Base-by-base conservation (phyloP, 2,888 invertebrate species). In the Oscheius myriophilus region DNA sequence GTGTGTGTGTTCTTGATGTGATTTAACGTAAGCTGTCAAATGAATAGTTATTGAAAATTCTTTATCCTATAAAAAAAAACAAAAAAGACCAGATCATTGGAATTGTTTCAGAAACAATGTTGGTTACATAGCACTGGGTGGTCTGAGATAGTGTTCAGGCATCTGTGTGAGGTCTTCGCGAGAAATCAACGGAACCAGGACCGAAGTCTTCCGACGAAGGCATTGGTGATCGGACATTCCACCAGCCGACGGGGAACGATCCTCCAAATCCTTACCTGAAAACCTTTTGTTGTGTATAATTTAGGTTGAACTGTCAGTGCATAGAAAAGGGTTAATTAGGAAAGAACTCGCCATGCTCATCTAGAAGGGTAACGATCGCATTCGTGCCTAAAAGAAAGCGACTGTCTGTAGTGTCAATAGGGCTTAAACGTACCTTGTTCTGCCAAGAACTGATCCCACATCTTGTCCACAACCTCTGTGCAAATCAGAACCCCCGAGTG, bases 361-460 rank as follows among this genome's bases (percentile, higher is more conserved):
- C 61, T 45, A 61, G 61, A 26, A 61, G 61, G 9, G 33, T 61
- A 11, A 61, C 26, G 25, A 61, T 46, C 12, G 61, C 61, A 33
- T 61, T 61, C 26, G 33, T 23, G 18, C 61, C 61, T 61, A 49
- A 26, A 49, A 46, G 33, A 61, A 7, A 21, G 16, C n/a, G n/a
- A n/a, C n/a, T 43, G 46, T 4, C 18, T 46, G 4, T 7, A 46
- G 11, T 3, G 16, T 11, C 46, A 46, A 12, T n/a, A 61, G 16
- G 23, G 26, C 1, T n/a, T 25, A 39, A 33, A 21, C 68, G 51
- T 54, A 73, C 79, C 78, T 43, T 79, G 72, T 16, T 82, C 79
- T 7, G 69, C 71, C 39, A 80, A 57, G 64, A 78, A 85, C 52
- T 78, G 75, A 64, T 85, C 85, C 85, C 85, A 85, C 85, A 85